Base-by-base conservation (phyloP, 2,888 invertebrate species). In the Helobdella robusta region DNA sequence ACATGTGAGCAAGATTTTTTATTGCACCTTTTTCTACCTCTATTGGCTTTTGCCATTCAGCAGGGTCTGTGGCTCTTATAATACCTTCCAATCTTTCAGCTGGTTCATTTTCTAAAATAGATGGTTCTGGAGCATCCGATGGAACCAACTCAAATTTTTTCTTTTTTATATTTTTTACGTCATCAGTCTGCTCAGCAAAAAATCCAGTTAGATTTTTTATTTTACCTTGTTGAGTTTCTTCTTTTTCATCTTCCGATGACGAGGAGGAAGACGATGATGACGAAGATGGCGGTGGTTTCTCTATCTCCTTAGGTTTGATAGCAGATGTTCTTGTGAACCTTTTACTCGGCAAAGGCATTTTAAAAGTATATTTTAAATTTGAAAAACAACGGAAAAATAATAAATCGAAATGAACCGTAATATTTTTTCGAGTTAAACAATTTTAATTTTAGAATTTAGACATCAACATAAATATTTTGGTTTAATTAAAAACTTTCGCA, bases 131-230 rank as follows among this genome's bases (percentile, higher is more conserved):
- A n/a, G 8, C 54, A 4, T 30, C 54, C 11, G 28, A 11, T 32
- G 62, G 25, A 5, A 50, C 30, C 20, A 62, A 32, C 34, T 46
- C 62, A 46, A 62, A 62, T 35, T 50, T 62, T 30, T 30, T 54
- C 18, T 50, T 62, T 32, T 4, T 23, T 25, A 8, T 6, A 4
- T 18, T 25, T 50, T 32, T 15, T 18, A 18, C n/a, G n/a, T 62
- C 50, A 40, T 61, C 61, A 32, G 58, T 11, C n/a, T 58, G 25
- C 30, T 58, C 58, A 58, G 23, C n/a, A n/a, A 40, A 40, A 40
- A 40, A 40, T 40, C 44, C 44, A n/a, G 56, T 25, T n/a, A 28
- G 18, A n/a, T 56, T n/a, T 56, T 56, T 56, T 28, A 56, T 56
- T 56, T 56, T 56, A 25, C 56, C 56, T 6, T n/a, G 28, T 56